Base-by-base conservation (phyloP, 2,888 invertebrate species). In the Lampropteryx suffumata region DNA sequence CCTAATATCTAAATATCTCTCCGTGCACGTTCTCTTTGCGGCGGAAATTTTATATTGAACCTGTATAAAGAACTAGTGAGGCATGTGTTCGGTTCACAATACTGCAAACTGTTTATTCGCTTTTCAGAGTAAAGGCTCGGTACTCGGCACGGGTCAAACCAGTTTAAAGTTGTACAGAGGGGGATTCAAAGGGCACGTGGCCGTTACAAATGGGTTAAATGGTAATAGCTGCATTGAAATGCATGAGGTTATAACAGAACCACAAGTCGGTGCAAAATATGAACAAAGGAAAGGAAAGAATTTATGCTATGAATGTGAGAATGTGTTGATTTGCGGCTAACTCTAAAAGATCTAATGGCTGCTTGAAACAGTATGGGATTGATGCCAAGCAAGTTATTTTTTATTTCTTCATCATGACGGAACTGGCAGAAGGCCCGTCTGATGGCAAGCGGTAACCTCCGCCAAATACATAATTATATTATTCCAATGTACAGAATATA, bases 201-300 rank as follows among this genome's bases (percentile, higher is more conserved):
- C 43, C 43, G 43, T 43, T 34, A 43, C 46, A 39, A 43, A 43
- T 47, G n/a, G 34, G 14, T 28, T 32, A 40, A 50, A 37, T 50
- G 45, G 10, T 44, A 36, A 48, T 48, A 11, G 28, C 28, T 34
- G 21, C 36, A 44, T 35, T 35, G 35, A 42, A 28, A 35, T 44
- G 29, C 44, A 36, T 36, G 29, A 35, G 12, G 29, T 24, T 21
- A 30, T 12, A 8, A 34, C 5, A 21, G 30, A 26, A 35, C 8
- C 9, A 12, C 13, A 9, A 28, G 30, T 29, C 29, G 11, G 28
- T 21, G 21, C 29, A 39, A 28, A 17, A 17, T 28, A 13, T 10
- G 12, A 32, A 13, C 28, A 10, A 12, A 10, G 30, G 8, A 7
- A 32, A 32, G 11, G 13, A 32, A 12, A 12, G 12, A 32, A 7